A percentile compares a stretch with the other conserved stretches of the same genome.
Conservation (phyloP, 1,140 invertebrate species). For the Drosophila nigromelanica region DNA sequence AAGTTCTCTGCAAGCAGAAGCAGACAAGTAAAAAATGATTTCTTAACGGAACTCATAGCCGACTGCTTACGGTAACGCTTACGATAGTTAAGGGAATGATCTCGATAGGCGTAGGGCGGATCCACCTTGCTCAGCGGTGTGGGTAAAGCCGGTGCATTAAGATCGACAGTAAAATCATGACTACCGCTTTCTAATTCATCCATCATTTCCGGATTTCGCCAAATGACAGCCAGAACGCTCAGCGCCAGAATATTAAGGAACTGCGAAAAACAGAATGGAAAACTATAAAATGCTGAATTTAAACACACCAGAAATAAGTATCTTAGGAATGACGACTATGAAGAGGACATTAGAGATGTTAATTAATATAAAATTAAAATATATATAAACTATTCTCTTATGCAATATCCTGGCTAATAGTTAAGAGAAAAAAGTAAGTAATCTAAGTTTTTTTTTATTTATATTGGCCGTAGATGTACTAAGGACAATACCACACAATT, state of each 20-base stretch:
- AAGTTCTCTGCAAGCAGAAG: constrained; percentile 87
- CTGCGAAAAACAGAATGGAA: constrained; percentile 80
- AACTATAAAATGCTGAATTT: too few relatives aligned
- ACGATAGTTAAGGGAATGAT: constrained; percentile 87
- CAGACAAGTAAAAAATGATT: constrained; percentile 3
- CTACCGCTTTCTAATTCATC: constrained; percentile 84
- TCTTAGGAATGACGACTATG: too few relatives aligned
- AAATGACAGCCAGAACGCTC: constrained; percentile 89
- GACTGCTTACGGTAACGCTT: constrained; percentile 83
- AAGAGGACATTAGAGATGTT: too few relatives aligned
- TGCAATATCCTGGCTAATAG: too few relatives aligned
- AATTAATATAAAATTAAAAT: too few relatives aligned
- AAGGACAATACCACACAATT: too few relatives aligned
- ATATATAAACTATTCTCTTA: too few relatives aligned
- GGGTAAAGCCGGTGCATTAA: constrained; percentile 85
- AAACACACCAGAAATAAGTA: not conserved
- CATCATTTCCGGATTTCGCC: constrained; percentile 88
- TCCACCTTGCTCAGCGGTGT: constrained; percentile 89
- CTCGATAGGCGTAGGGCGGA: constrained; percentile 86
- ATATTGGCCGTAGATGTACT: too few relatives aligned
- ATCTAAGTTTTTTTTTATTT: too few relatives aligned
- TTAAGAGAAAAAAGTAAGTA: too few relatives aligned
- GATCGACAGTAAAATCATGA: constrained; percentile 82
- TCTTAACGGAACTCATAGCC: not conserved
- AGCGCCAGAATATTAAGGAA: constrained; percentile 89